Evolutionary conservation across 2,797 vertebrate genomes (phyloP).

Genomic region (Myotis planiceps): DNA sequence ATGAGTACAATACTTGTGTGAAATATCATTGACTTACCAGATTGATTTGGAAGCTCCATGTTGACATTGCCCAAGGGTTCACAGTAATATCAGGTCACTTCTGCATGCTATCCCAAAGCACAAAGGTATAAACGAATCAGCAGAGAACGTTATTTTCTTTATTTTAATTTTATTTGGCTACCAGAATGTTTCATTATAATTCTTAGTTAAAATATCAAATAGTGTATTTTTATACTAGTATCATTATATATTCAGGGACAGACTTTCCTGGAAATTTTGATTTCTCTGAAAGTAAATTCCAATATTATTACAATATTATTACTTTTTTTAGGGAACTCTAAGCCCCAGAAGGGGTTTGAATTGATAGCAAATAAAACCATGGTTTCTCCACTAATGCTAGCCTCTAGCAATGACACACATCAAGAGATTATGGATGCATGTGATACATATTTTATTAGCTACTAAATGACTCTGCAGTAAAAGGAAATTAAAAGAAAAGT

Average conservation of each 20-base stretch:
- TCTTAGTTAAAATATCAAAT: conserved; percentile 21
- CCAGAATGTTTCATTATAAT: conserved; percentile 33
- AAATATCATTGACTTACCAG: background rate
- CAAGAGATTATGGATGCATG: background rate
- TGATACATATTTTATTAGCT: conserved; percentile 23
- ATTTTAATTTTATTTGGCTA: conserved; percentile 22
- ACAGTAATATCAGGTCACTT: background rate
- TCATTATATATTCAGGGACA: background rate
- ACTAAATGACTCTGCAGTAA: background rate
- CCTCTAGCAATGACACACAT: background rate
- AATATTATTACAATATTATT: background rate
- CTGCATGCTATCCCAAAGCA: background rate
- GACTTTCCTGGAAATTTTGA: background rate
- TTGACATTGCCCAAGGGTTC: background rate
- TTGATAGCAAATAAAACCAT: background rate
- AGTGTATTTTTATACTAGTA: background rate
- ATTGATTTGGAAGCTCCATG: background rate
- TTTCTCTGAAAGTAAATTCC: conserved; percentile 15
- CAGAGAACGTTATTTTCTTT: conserved; percentile 31
- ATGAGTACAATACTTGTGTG: background rate
- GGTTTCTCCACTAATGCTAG: background rate
- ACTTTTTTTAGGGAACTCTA: background rate
- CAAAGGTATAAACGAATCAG: background rate
- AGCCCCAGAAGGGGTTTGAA: background rate
- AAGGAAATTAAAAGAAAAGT: conserved; percentile 41